Evolutionary conservation across 2,113 vertebrate genomes (phyloP).

Genomic region (Petaurus breviceps): DNA sequence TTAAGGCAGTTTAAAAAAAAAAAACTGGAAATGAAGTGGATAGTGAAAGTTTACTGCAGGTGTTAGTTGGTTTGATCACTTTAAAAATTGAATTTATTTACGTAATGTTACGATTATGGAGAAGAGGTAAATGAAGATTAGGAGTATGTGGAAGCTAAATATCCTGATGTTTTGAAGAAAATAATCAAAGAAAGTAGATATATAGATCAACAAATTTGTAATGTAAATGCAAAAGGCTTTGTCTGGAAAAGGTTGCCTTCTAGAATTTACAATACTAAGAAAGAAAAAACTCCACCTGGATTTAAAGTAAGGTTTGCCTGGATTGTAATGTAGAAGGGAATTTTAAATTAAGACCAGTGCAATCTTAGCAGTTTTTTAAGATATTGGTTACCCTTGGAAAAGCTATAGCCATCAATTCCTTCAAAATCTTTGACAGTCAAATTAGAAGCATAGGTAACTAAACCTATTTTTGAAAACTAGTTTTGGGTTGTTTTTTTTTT

Average conservation of each 20-base stretch:
- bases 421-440: not conserved
- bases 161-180: not conserved
- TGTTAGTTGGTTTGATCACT: not conserved
- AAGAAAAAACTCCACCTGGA: not conserved
- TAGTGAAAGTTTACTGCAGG: not conserved
- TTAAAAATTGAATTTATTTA: not conserved
- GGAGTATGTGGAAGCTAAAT: not conserved
- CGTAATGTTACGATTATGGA: not conserved
- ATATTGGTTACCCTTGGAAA: not conserved
- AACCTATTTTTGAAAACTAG: not conserved
- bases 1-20: not conserved
- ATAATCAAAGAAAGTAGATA: not conserved
- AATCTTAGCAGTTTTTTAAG: not conserved
- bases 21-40: not conserved
- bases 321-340: not conserved
- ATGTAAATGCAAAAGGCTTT: not conserved
- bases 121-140: not conserved
- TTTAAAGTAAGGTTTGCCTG: not conserved
- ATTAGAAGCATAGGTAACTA: not conserved
- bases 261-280: not conserved
- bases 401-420: not conserved
- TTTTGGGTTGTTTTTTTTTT: not conserved
- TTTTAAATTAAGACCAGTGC: not conserved
- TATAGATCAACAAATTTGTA: not conserved
- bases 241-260: not conserved